These are phyloP conservation scores for Lysandra bellargus DNA, from an alignment of 2,888 invertebrate genomes.

Conservation along the genomic window DNA sequence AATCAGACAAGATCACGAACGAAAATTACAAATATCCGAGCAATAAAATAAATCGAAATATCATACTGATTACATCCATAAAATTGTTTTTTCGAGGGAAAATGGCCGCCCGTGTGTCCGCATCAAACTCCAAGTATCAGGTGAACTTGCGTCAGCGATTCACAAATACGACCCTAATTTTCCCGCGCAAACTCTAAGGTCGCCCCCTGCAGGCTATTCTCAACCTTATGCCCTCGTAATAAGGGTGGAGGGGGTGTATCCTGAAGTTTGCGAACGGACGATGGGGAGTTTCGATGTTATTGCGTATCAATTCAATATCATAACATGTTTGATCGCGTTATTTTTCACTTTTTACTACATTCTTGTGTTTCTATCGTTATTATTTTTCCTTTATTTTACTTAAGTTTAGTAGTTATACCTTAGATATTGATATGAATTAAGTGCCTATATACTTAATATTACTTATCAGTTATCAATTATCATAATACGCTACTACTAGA, in stretches of 20 bases:
- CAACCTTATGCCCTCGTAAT: neutral
- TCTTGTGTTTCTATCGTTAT: conserved; percentile 35
- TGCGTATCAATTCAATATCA: conserved; percentile 72
- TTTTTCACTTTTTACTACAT: conserved; percentile 42
- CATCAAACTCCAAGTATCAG: conserved; percentile 52
- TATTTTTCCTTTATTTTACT: conserved; percentile 18
- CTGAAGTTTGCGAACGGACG: conserved; percentile 37
- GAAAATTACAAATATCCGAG: neutral
- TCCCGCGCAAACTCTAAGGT: conserved; percentile 52
- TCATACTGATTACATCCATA: conserved; percentile 12
- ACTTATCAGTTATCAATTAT: too few relatives aligned
- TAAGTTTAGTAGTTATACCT: neutral
- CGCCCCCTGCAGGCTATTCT: conserved; percentile 21
- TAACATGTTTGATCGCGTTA: conserved; percentile 63
- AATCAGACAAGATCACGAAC: neutral
- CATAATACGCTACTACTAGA: too few relatives aligned
- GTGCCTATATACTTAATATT: too few relatives aligned
- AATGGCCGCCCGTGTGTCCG: neutral
- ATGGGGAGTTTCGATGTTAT: conserved; percentile 47
- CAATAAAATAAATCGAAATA: conserved; percentile 10
- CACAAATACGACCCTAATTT: conserved; percentile 62
- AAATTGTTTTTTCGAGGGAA: neutral
- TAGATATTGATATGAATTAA: neutral
- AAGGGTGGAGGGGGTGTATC: neutral
- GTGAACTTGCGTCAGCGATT: conserved; percentile 76